Evolutionary conservation across 2,888 invertebrate species (phyloP), one percentile per base, ranked within the genome.

Genomic region (Acronicta alni): DNA sequence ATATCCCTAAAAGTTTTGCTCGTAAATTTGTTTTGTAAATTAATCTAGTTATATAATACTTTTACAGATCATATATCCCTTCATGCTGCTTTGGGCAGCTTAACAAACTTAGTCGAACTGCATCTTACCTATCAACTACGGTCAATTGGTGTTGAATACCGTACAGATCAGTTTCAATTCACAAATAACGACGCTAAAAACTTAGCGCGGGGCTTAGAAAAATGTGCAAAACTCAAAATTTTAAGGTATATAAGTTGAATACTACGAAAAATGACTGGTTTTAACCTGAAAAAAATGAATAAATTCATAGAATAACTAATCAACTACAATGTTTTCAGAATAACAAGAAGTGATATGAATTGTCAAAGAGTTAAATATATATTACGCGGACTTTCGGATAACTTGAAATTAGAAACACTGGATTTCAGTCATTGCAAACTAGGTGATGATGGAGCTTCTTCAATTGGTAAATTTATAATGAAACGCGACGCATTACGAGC

Each of bases 381-480:
- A 61, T 81, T 94, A 39, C 89, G 93, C 3, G 93, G 93, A 23
- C 62, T 94, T 57, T 83, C 84, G 35, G 90, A 92, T 42, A 89
- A 83, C 66, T 76, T 84, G 64, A 81, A 91, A 71, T 72, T 96
- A 46, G 90, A 94, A 57, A 95, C 95, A 44, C 74, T 96, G 44
- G 96, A 96, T 83, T 94, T 96, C 51, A 96, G 96, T 48, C 95
- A 96, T 75, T 96, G 96, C 80, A 94, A 95, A 80, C 94, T 96
- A 61, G 93, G 89, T 0, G 95, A 96, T 76, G 89, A 92, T 15
- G 96, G 96, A 0, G 95, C 95, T 4, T 84, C 95, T 15, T 95
- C 95, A n/a, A 86, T 96, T 8, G 95, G 95, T 2, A 96, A 96
- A 83, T 90, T 94, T 70, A 89, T 95, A 56, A 84, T 88, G 14